A percentile compares a stretch with the other conserved stretches of the same genome.
Conservation (phyloP, 1,140 invertebrate species). For the Neomicropteryx cornuta region DNA sequence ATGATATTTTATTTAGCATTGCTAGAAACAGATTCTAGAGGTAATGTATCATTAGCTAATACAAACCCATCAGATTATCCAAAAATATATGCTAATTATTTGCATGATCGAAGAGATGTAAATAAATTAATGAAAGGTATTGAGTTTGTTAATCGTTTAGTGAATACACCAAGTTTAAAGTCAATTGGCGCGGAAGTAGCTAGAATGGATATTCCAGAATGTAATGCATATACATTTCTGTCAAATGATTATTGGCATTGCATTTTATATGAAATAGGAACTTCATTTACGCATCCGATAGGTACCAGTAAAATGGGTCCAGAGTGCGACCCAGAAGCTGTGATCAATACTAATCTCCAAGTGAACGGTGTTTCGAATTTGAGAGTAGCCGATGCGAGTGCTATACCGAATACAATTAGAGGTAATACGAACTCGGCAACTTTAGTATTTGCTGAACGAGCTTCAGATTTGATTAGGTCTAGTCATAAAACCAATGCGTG, state of each 20-base stretch:
- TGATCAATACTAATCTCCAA: conserved; percentile 31
- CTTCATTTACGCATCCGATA: conserved; percentile 27
- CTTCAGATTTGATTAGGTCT: too few relatives aligned
- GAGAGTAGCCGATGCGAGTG: too few relatives aligned
- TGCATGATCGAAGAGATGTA: conserved; percentile 21
- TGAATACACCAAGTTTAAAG: conserved; percentile 56
- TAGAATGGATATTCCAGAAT: conserved; percentile 59
- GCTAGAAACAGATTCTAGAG: conserved; percentile 29
- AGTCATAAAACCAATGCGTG: too few relatives aligned
- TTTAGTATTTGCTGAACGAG: too few relatives aligned
- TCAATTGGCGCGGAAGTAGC: conserved; percentile 57
- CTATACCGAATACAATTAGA: too few relatives aligned
- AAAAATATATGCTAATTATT: conserved; percentile 35
- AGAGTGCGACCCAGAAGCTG: conserved; percentile 25
- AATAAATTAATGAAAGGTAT: conserved; percentile 27
- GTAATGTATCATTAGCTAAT: conserved; percentile 38
- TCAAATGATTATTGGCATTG: conserved; percentile 75
- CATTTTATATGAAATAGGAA: conserved; percentile 39
- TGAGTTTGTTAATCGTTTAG: conserved; percentile 27
- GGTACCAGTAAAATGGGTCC: conserved; percentile 41
- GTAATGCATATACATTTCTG: conserved; percentile 45
- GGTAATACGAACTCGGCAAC: too few relatives aligned
- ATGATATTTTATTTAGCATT: too few relatives aligned
- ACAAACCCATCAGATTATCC: conserved; percentile 59
- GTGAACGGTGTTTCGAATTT: too few relatives aligned